These are phyloP conservation scores for Myanophis thanlyinensis DNA, from an alignment of 2,113 vertebrate genomes.

Conservation along the genomic window DNA sequence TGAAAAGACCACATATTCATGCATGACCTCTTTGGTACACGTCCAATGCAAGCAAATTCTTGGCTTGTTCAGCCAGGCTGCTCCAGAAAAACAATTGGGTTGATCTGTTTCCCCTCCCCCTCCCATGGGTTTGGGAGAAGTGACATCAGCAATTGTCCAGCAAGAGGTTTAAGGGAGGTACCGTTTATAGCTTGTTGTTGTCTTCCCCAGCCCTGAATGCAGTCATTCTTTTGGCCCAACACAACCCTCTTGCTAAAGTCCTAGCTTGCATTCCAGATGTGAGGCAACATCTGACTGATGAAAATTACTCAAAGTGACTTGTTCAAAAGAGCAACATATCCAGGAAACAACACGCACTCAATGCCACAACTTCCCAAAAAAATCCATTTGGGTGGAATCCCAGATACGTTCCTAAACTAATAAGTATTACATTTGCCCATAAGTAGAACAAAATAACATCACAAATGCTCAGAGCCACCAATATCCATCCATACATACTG, in stretches of 20 bases:
- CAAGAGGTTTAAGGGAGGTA: background rate
- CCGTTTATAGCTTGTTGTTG: background rate
- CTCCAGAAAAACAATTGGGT: background rate
- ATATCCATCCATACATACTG: no score
- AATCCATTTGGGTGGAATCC: background rate
- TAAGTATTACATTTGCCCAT: background rate
- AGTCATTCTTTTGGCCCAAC: background rate
- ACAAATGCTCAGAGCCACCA: background rate
- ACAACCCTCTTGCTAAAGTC: background rate
- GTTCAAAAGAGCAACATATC: background rate
- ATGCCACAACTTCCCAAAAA: background rate
- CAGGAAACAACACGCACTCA: background rate
- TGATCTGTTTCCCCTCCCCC: background rate
- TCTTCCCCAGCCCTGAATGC: background rate
- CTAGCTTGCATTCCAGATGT: background rate
- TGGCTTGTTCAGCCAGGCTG: background rate
- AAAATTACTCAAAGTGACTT: background rate
- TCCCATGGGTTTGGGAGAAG: background rate
- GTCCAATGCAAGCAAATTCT: background rate
- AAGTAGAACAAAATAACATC: background rate
- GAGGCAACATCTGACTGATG: background rate
- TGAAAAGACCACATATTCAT: background rate
- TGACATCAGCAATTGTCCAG: background rate
- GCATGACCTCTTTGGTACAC: fast-evolving
- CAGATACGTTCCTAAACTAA: background rate